Conservation (phyloP, 2,113 vertebrate species). For the Sphyrna mokarran region DNA sequence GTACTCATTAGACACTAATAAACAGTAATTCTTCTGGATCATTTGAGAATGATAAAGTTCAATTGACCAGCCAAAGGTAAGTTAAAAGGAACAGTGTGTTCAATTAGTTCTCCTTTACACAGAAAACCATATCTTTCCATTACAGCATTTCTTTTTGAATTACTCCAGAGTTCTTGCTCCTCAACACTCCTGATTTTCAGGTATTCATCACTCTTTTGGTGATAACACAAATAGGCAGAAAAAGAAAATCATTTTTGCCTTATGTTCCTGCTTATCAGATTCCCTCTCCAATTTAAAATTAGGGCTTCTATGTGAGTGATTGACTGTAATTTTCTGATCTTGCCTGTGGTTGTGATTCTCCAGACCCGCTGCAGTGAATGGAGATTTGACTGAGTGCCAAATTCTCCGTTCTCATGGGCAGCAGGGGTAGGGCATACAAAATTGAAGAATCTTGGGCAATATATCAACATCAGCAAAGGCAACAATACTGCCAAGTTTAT, state of each 20-base stretch:
- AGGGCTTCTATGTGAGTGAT: not conserved
- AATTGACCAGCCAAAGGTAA: not conserved
- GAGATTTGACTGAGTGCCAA: too few relatives aligned
- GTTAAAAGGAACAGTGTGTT: not conserved
- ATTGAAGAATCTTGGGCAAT: not conserved
- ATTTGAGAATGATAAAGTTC: not conserved
- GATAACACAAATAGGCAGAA: not conserved
- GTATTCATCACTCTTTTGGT: not conserved
- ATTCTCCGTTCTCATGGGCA: too few relatives aligned
- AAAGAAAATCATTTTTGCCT: not conserved
- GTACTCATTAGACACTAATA: not conserved
- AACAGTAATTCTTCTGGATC: not conserved
- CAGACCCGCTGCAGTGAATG: too few relatives aligned
- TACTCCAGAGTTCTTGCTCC: not conserved
- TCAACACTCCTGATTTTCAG: not conserved
- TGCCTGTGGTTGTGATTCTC: too few relatives aligned
- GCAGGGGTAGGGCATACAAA: too few relatives aligned
- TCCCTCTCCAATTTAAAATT: not conserved
- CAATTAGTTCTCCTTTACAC: not conserved
- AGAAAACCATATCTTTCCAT: not conserved
- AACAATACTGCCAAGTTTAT: not conserved
- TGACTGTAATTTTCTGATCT: too few relatives aligned
- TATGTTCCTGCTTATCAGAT: not conserved
- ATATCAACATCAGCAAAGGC: not conserved
- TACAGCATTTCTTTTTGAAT: not conserved